A percentile compares a stretch with the other conserved stretches of the same genome.
Conservation (phyloP, 2,797 vertebrate genomes). For the Limosa lapponica region DNA sequence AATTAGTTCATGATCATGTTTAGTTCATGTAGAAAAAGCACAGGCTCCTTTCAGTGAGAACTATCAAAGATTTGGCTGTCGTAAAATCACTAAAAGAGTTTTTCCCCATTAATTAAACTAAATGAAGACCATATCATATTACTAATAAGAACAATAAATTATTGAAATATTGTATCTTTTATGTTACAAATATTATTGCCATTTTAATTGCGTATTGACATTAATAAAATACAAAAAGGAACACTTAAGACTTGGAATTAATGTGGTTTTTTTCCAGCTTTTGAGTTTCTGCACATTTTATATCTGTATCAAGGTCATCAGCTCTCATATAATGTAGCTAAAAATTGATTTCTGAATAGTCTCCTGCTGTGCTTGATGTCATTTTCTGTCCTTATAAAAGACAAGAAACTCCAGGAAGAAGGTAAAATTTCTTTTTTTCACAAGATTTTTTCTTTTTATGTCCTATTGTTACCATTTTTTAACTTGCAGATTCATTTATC, state of each 20-base stretch:
- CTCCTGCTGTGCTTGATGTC: slow-evolving; percentile 30
- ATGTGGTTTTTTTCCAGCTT: neutral
- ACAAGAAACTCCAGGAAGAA: neutral
- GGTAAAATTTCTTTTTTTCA: neutral
- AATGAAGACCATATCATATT: neutral
- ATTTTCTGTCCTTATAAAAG: neutral
- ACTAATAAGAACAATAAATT: neutral
- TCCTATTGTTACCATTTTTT: neutral
- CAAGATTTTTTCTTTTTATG: neutral
- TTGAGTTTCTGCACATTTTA: neutral
- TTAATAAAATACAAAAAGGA: neutral
- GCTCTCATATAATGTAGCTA: slow-evolving; percentile 11
- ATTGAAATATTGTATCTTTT: neutral
- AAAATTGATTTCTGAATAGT: slow-evolving; percentile 38
- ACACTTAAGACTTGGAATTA: neutral
- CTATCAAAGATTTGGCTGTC: neutral
- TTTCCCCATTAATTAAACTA: neutral
- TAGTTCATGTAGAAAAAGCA: neutral
- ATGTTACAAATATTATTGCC: neutral
- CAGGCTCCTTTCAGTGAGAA: neutral
- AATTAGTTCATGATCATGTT: neutral
- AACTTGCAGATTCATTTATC: neutral
- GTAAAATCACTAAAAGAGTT: neutral
- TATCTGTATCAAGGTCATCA: slow-evolving; percentile 37
- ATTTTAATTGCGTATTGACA: neutral